Evolutionary conservation across 64 coral and sea anemone genomes (phyloP).

Genomic region (Dendrophyllia cribrosa): DNA sequence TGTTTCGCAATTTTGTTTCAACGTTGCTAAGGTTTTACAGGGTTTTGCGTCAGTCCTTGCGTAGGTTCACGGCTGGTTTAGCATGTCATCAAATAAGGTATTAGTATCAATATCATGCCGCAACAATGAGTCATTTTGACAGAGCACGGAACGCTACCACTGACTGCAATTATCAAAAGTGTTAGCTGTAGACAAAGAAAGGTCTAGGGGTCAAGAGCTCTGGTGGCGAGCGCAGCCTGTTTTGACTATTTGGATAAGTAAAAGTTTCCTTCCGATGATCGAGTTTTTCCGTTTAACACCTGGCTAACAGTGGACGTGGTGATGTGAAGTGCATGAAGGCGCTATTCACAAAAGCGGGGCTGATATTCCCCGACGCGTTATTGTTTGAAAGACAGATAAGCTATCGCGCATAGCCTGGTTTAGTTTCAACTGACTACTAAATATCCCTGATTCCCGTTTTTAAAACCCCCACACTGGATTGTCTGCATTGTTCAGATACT

Average conservation of each 20-base stretch:
- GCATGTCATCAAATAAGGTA: slow-evolving; percentile 47
- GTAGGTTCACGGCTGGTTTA: slow-evolving; percentile 27
- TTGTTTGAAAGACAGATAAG: neutral
- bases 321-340: neutral
- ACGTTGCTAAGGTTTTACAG: neutral
- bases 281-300: slow-evolving; percentile 63
- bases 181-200: slow-evolving; percentile 52
- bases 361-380: neutral
- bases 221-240: slow-evolving; percentile 32
- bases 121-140: slow-evolving; percentile 44
- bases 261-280: slow-evolving; percentile 67
- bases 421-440: neutral
- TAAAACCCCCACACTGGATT: slow-evolving; percentile 3
- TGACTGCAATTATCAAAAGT: slow-evolving; percentile 42
- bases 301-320: slow-evolving; percentile 27
- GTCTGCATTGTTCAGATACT: slow-evolving; percentile 26
- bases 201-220: slow-evolving; percentile 42
- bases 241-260: slow-evolving; percentile 48
- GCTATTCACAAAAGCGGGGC: neutral
- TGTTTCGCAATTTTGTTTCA: slow-evolving; percentile 13
- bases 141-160: slow-evolving; percentile 29
- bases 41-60: slow-evolving; percentile 46
- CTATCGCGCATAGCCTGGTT: neutral
- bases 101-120: slow-evolving; percentile 41
- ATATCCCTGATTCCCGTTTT: neutral